phyloP scores from a whole-genome alignment of 1,140 invertebrate species.

The Trigoniulus corallinus region DNA sequence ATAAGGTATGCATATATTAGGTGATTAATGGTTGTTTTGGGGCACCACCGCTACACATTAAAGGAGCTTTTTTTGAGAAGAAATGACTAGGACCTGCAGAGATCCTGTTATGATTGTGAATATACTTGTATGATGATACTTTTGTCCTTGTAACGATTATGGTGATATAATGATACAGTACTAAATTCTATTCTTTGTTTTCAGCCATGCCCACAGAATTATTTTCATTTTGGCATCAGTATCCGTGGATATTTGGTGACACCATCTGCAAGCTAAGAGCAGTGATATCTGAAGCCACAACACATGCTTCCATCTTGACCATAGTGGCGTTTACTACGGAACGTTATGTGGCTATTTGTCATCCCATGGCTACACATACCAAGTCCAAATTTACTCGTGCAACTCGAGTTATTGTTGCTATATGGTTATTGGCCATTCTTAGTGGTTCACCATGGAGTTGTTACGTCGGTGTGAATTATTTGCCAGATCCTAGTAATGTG shows the following conservation, averaged over 20 bases:
- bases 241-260: conserved; percentile 71
- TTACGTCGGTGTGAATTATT: not conserved
- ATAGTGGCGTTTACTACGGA: conserved; percentile 8
- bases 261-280: conserved; percentile 68
- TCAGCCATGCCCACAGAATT: conserved; percentile 75
- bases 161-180: too few relatives aligned
- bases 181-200: too few relatives aligned
- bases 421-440: not conserved
- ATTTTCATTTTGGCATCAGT: conserved; percentile 78
- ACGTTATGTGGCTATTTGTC: conserved; percentile 5
- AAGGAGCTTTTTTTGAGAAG: too few relatives aligned
- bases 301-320: conserved; percentile 6
- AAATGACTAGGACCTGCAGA: too few relatives aligned
- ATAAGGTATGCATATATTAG: too few relatives aligned
- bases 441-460: conserved; percentile 1
- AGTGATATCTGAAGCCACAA: conserved; percentile 48
- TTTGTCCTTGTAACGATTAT: too few relatives aligned
- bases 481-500: conserved; percentile 1
- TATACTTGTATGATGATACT: too few relatives aligned
- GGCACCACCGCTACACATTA: too few relatives aligned
- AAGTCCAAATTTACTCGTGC: conserved; percentile 2
- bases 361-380: not conserved
- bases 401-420: conserved; percentile 1
- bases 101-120: too few relatives aligned
- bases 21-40: too few relatives aligned